A percentile compares a stretch with the other conserved stretches of the same genome.
Conservation (phyloP, 2,797 vertebrate species). For the Setipinna tenuifilis region DNA sequence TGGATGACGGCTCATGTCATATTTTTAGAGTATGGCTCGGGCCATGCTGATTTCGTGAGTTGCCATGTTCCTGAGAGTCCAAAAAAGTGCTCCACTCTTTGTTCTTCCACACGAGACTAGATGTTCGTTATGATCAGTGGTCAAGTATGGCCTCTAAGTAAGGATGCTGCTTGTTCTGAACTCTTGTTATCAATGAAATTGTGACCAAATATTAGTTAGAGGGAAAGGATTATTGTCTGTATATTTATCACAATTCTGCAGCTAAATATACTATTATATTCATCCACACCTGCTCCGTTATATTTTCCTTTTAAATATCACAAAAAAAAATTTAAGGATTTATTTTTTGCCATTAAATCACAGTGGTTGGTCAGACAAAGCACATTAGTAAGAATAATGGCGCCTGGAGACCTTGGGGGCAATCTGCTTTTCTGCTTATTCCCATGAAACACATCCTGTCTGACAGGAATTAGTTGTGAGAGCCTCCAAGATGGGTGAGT, state of each 20-base stretch:
- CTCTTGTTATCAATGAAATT: background rate
- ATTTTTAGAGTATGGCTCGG: constrained; percentile 63
- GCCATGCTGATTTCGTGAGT: constrained; percentile 47
- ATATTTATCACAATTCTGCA: background rate
- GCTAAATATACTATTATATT: background rate
- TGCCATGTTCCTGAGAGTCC: constrained; percentile 46
- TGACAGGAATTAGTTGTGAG: constrained; percentile 3
- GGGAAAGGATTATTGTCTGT: background rate
- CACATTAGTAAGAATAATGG: constrained; percentile 5
- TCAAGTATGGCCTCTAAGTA: background rate
- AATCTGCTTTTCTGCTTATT: background rate
- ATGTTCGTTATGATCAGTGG: background rate
- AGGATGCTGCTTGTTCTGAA: background rate
- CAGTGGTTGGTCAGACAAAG: background rate
- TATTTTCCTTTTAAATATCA: background rate
- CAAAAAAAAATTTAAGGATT: background rate
- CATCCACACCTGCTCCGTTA: background rate
- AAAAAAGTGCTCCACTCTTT: constrained; percentile 49
- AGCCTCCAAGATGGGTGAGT: background rate
- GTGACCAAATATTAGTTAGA: background rate
- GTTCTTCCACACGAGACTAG: background rate
- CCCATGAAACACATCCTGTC: constrained; percentile 2
- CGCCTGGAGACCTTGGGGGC: background rate
- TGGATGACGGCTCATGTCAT: constrained; percentile 55
- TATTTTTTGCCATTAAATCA: background rate